phyloP scores from a whole-genome alignment of 2,888 invertebrate species.

The Pilophorus perplexus region DNA sequence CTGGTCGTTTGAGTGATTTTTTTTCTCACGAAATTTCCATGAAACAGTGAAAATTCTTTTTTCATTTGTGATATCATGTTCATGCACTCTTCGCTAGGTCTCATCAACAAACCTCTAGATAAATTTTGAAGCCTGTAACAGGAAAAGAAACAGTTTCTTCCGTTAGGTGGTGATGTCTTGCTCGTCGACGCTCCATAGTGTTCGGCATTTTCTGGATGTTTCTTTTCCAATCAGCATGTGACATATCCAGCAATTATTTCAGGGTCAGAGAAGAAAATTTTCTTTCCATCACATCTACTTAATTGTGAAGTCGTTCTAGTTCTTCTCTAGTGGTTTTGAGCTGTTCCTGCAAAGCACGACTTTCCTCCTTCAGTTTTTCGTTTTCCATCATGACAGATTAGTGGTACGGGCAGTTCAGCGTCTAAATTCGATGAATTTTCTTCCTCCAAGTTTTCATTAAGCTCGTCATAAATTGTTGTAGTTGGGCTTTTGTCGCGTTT shows the following conservation, averaged over 20 bases:
- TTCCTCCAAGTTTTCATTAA: not conserved
- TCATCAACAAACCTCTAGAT: too few relatives aligned
- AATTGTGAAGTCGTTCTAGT: not conserved
- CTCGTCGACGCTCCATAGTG: not conserved
- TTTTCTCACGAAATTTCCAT: too few relatives aligned
- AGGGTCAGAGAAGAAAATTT: not conserved
- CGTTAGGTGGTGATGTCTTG: not conserved
- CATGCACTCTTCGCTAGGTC: not conserved
- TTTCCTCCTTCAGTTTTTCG: not conserved
- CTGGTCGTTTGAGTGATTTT: too few relatives aligned
- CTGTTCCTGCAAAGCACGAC: not conserved
- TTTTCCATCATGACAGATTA: not conserved
- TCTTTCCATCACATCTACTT: not conserved
- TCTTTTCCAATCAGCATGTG: slow-evolving; percentile 1
- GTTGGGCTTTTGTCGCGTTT: not conserved
- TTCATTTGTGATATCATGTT: not conserved
- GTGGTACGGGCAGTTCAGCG: not conserved
- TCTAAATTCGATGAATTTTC: slow-evolving; percentile 2
- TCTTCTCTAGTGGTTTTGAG: not conserved
- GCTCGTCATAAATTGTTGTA: slow-evolving; percentile 2
- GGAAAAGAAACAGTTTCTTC: not conserved
- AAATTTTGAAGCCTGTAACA: too few relatives aligned
- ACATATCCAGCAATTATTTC: not conserved
- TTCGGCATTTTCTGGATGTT: not conserved
- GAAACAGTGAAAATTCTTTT: not conserved